Evolutionary conservation across 2,888 invertebrate genomes (phyloP).

Genomic region (Lasioglossum zephyrum): DNA sequence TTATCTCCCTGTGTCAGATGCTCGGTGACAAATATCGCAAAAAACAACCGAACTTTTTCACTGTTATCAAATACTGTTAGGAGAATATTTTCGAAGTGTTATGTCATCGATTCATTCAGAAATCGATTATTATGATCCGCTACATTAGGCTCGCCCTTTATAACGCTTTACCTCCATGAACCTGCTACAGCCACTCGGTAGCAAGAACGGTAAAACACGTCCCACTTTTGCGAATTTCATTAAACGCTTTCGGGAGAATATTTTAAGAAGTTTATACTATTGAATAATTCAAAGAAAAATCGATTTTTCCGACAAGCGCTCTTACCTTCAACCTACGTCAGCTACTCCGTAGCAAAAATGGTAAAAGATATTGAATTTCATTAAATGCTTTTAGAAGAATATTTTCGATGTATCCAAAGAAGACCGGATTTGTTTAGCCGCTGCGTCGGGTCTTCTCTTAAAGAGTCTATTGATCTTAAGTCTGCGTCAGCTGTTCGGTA

Average conservation of each 20-base stretch:
- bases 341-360: background rate
- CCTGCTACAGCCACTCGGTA: no score
- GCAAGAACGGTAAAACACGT: background rate
- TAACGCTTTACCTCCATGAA: background rate
- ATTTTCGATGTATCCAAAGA: background rate
- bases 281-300: background rate
- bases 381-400: background rate
- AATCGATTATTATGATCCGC: background rate
- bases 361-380: background rate
- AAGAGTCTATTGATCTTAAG: no score
- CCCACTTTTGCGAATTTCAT: background rate
- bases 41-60: background rate
- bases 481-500: no score
- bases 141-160: background rate
- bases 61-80: background rate
- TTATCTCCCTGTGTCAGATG: background rate
- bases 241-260: background rate
- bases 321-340: background rate
- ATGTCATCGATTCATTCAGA: background rate
- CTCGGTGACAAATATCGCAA: background rate
- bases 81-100: background rate
- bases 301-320: background rate
- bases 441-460: background rate
- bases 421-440: background rate
- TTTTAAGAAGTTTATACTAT: background rate